Conservation (phyloP, 2,888 invertebrate species). For the Globia sparganii region DNA sequence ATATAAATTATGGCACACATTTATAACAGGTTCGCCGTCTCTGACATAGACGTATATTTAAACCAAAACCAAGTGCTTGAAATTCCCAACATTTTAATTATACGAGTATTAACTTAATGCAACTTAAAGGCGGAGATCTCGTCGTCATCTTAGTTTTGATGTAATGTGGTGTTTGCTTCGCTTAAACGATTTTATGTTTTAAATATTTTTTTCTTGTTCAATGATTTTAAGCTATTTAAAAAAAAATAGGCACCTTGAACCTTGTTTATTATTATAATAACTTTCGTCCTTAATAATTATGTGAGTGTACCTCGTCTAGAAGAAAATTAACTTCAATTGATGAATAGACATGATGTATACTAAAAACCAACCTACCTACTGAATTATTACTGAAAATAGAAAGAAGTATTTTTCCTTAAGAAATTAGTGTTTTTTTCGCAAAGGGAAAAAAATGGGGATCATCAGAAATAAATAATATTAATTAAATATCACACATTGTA, state of each 20-base stretch:
- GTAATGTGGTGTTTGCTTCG: neutral
- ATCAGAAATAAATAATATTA: neutral
- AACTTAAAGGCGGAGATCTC: too few relatives aligned
- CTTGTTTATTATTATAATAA: neutral
- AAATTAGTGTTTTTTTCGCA: too few relatives aligned
- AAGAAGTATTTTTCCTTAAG: too few relatives aligned
- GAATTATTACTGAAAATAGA: too few relatives aligned
- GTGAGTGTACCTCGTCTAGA: neutral
- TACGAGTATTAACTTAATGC: conserved; percentile 5
- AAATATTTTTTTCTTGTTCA: neutral
- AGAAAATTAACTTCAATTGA: neutral
- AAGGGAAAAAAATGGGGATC: neutral
- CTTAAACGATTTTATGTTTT: neutral
- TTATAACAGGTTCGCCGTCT: neutral
- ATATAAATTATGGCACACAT: neutral
- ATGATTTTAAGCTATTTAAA: too few relatives aligned
- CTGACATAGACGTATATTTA: neutral
- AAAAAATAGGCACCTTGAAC: too few relatives aligned
- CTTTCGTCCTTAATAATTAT: neutral
- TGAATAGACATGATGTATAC: neutral
- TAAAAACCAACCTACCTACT: neutral
- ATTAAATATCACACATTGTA: neutral
- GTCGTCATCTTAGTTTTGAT: conserved; percentile 4
- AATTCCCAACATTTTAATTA: conserved; percentile 29
- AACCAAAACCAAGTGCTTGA: neutral